These are phyloP conservation scores for Luperina nickerlii DNA, from an alignment of 2,888 invertebrate species.

Conservation along the genomic window DNA sequence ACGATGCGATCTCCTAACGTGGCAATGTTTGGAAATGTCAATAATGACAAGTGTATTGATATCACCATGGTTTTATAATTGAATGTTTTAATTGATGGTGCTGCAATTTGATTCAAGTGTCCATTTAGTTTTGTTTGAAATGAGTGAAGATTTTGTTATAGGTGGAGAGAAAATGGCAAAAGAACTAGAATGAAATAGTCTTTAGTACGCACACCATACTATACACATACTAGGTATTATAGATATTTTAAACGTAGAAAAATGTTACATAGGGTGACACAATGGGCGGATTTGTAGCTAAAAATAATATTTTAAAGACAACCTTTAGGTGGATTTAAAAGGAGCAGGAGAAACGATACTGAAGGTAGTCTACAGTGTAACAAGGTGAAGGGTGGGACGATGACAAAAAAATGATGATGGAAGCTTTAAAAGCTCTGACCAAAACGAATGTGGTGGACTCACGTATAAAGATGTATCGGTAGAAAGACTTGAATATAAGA, in stretches of 20 bases:
- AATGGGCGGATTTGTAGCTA: neutral
- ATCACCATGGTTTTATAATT: constrained; percentile 62
- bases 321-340: neutral
- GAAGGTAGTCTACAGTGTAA: neutral
- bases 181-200: neutral
- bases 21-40: constrained; percentile 52
- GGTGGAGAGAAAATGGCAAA: neutral
- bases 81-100: constrained; percentile 58
- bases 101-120: neutral
- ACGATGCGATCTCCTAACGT: constrained; percentile 32
- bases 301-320: neutral
- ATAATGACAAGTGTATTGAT: constrained; percentile 62
- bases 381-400: neutral
- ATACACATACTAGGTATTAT: no score
- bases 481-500: neutral
- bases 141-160: neutral
- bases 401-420: neutral
- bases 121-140: neutral
- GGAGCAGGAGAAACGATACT: neutral
- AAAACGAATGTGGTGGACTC: neutral
- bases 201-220: no score
- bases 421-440: neutral
- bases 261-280: neutral
- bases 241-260: neutral
- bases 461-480: neutral